Percentiles rank a stretch among this genome's conserved stretches.
These are phyloP conservation scores for Chironex yamaguchii DNA, from an alignment of 30 jellyfish, hydroid and myxozoan species.

Conservation along the genomic window DNA sequence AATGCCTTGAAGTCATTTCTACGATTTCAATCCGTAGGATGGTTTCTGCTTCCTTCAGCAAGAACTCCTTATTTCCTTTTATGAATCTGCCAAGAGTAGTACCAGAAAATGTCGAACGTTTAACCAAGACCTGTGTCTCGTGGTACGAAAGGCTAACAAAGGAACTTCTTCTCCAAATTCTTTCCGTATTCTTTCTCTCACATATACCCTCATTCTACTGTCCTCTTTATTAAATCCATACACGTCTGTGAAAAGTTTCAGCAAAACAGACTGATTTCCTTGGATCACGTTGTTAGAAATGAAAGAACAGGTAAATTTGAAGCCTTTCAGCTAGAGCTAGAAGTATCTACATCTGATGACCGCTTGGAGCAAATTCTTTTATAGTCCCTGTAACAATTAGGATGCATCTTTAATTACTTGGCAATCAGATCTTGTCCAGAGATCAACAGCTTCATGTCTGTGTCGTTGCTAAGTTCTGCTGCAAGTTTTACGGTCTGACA, in stretches of 20 bases:
- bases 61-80: neutral
- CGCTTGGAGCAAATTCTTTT: constrained; percentile 4
- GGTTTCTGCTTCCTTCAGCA: constrained; percentile 15
- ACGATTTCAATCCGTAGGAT: no score
- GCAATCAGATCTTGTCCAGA: constrained; percentile 43
- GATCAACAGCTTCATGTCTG: constrained; percentile 22
- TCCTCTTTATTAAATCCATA: neutral
- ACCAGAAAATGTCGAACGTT: neutral
- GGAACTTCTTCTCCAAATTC: constrained; percentile 2
- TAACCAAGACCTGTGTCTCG: constrained; percentile 8
- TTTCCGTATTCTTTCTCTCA: neutral
- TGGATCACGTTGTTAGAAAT: constrained; percentile 1
- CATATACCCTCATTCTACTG: neutral
- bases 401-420: constrained; percentile 16
- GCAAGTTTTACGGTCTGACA: constrained; percentile 22
- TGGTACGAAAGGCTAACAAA: constrained; percentile 23
- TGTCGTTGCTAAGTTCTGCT: constrained; percentile 18
- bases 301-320: neutral
- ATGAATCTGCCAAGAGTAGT: neutral
- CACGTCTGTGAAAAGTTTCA: constrained; percentile 6
- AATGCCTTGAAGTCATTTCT: no score
- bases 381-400: constrained; percentile 15
- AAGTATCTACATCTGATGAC: constrained; percentile 11
- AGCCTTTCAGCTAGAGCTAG: no score
- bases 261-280: constrained; percentile 18